Evolutionary conservation across 2,113 vertebrate genomes (phyloP).

Genomic region (Cygnus buccinator): DNA sequence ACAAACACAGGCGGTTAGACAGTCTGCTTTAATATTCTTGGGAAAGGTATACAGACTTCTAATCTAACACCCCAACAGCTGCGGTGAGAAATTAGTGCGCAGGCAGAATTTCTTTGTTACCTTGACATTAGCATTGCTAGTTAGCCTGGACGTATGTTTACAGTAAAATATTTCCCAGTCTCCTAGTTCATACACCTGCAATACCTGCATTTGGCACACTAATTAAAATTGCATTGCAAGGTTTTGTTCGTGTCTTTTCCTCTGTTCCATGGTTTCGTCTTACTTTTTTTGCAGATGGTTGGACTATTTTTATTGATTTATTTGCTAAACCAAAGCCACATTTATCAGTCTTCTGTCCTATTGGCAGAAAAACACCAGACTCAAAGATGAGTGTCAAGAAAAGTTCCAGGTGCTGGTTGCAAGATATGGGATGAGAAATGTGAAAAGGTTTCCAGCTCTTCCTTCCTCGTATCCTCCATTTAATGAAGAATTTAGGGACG

Average conservation of each 20-base stretch:
- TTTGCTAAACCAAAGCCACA: slow-evolving; percentile 22
- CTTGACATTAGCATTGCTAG: slow-evolving; percentile 66
- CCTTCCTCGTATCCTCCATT: not conserved
- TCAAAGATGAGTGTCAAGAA: not conserved
- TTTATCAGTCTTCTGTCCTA: slow-evolving; percentile 35
- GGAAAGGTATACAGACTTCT: slow-evolving; percentile 81
- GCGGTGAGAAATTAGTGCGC: slow-evolving; percentile 73
- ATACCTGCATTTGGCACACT: slow-evolving; percentile 33
- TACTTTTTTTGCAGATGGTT: slow-evolving; percentile 1
- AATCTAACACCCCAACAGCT: slow-evolving; percentile 85
- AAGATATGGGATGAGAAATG: slow-evolving; percentile 19
- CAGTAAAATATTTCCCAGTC: slow-evolving; percentile 43
- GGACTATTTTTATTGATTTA: slow-evolving; percentile 35
- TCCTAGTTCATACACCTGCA: slow-evolving; percentile 20
- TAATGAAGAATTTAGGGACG: not conserved
- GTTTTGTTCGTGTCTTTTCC: slow-evolving; percentile 5
- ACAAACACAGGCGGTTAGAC: slow-evolving; percentile 86
- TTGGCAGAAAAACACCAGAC: slow-evolving; percentile 19
- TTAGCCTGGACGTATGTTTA: slow-evolving; percentile 65
- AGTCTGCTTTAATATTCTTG: slow-evolving; percentile 85
- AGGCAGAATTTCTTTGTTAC: slow-evolving; percentile 80
- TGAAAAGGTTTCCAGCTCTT: slow-evolving; percentile 29
- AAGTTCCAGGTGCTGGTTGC: slow-evolving; percentile 27
- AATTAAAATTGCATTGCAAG: slow-evolving; percentile 41
- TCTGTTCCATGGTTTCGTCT: not conserved